Evolutionary conservation across 2,797 vertebrate species (phyloP).

Genomic region (Danio albolineatus): DNA sequence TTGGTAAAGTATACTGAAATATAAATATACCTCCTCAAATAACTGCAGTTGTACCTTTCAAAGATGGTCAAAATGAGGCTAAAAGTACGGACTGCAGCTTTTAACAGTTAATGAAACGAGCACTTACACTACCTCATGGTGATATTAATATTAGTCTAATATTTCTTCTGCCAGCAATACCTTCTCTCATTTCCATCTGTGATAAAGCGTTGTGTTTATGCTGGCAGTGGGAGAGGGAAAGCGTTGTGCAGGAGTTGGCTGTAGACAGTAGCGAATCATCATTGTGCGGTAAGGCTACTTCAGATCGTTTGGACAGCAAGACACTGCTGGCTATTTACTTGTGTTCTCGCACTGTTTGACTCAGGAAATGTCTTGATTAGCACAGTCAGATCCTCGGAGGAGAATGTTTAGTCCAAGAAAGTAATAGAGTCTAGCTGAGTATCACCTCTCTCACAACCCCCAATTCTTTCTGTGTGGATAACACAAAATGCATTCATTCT

Average conservation of each 20-base stretch:
- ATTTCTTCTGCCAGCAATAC: slow-evolving; percentile 51
- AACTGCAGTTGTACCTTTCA: no score
- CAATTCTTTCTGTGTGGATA: not conserved
- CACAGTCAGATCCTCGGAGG: slow-evolving; percentile 22
- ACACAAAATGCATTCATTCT: slow-evolving; percentile 11
- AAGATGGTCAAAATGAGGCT: no score
- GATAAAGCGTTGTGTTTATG: slow-evolving; percentile 45
- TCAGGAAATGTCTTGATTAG: slow-evolving; percentile 48
- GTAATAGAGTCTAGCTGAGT: slow-evolving; percentile 11
- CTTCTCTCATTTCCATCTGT: slow-evolving; percentile 18
- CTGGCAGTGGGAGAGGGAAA: slow-evolving; percentile 43
- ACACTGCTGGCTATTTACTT: slow-evolving; percentile 28
- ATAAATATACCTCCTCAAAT: no score
- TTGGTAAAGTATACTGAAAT: no score
- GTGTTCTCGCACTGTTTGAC: slow-evolving; percentile 30
- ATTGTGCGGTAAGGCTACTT: slow-evolving; percentile 36
- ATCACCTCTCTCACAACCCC: slow-evolving; percentile 17
- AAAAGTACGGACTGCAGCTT: not conserved
- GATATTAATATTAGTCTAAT: slow-evolving; percentile 51
- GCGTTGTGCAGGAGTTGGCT: slow-evolving; percentile 34
- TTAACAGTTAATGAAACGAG: slow-evolving; percentile 46
- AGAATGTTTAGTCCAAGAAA: slow-evolving; percentile 25
- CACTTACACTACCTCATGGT: slow-evolving; percentile 40
- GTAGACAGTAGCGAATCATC: slow-evolving; percentile 52
- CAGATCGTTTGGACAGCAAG: slow-evolving; percentile 45